phyloP scores from a whole-genome alignment of 1,140 invertebrate genomes.

The Probaryconus sp. region DNA sequence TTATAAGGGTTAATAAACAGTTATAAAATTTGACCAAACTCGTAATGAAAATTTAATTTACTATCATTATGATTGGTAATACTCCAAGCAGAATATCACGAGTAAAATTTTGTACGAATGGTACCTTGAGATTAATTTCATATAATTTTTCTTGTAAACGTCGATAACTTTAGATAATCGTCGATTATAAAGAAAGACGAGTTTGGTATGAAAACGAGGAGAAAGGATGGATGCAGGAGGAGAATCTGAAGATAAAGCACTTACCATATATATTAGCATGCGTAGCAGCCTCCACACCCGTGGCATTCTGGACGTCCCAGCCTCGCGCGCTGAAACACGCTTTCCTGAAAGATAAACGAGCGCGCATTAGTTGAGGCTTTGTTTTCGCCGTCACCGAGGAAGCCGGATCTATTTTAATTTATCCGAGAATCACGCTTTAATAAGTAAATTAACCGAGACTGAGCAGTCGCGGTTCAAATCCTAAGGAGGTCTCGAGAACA shows the following conservation, averaged over 20 bases:
- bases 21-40: too few relatives aligned
- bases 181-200: conserved; percentile 48
- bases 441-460: conserved; percentile 75
- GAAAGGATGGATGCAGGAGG: conserved; percentile 24
- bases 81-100: too few relatives aligned
- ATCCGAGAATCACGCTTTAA: conserved; percentile 70
- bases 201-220: conserved; percentile 38
- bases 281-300: conserved; percentile 76
- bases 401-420: conserved; percentile 74
- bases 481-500: conserved; percentile 72
- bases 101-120: too few relatives aligned
- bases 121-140: too few relatives aligned
- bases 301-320: conserved; percentile 77
- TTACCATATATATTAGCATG: conserved; percentile 77
- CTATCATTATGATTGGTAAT: too few relatives aligned
- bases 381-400: conserved; percentile 32
- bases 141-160: conserved; percentile 45
- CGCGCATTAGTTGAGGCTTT: conserved; percentile 41
- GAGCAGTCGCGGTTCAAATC: conserved; percentile 72
- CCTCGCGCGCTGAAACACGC: conserved; percentile 76
- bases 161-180: conserved; percentile 58
- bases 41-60: too few relatives aligned
- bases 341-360: conserved; percentile 67
- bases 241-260: conserved; percentile 55
- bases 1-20: too few relatives aligned